phyloP scores from a whole-genome alignment of 2,888 invertebrate species.

The Deilephila elpenor region DNA sequence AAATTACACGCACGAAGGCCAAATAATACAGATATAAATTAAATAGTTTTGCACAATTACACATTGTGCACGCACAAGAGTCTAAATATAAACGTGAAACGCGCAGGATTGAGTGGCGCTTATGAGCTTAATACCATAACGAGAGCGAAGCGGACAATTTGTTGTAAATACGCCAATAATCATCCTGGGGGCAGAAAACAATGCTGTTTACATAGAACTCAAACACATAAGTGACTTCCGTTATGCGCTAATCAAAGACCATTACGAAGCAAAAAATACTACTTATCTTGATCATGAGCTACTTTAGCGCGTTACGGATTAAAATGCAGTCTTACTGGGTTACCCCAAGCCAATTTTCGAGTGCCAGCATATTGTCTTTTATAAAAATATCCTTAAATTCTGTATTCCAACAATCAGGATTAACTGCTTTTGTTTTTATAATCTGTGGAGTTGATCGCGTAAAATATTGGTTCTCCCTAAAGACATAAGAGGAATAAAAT shows the following conservation, averaged over 20 bases:
- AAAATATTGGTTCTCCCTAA: no score
- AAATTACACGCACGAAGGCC: constrained; percentile 56
- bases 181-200: background rate
- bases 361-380: no score
- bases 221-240: background rate
- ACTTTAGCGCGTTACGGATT: no score
- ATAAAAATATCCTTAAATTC: no score
- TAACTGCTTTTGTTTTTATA: no score
- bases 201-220: background rate
- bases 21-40: constrained; percentile 52
- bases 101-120: background rate
- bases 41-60: constrained; percentile 42
- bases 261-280: background rate
- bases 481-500: no score
- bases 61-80: constrained; percentile 32
- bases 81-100: constrained; percentile 13
- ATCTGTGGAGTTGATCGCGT: no score
- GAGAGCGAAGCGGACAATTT: background rate
- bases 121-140: constrained; percentile 3
- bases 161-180: background rate
- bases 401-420: no score
- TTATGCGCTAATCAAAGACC: background rate
- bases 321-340: no score
- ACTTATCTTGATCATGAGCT: no score
- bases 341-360: no score